These are phyloP conservation scores for Chelidonichthys spinosus DNA, from an alignment of 2,797 vertebrate species.

Conservation along the genomic window DNA sequence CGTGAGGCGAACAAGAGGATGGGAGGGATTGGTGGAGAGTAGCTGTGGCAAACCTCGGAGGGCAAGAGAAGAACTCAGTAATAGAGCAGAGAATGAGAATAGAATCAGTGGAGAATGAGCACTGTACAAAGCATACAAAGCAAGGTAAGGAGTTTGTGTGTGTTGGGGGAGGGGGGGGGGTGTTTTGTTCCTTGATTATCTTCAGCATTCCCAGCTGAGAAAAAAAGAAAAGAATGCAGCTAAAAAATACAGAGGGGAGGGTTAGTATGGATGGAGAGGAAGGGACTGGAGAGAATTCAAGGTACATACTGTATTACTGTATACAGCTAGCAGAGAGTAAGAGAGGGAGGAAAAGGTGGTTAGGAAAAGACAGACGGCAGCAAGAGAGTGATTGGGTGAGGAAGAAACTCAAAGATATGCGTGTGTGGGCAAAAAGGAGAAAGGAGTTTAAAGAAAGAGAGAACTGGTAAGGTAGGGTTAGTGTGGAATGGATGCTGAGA, in stretches of 20 bases:
- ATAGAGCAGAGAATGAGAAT: slow-evolving; percentile 37
- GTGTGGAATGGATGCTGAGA: background rate
- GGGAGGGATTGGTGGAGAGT: slow-evolving; percentile 13
- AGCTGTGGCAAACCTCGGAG: slow-evolving; percentile 28
- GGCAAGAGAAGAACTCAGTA: slow-evolving; percentile 26
- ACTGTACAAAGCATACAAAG: slow-evolving; percentile 28
- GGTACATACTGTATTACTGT: slow-evolving; percentile 3
- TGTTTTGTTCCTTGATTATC: slow-evolving; percentile 33
- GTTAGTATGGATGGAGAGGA: slow-evolving; percentile 12
- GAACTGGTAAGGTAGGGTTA: background rate
- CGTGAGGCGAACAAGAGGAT: slow-evolving; percentile 18
- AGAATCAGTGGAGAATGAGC: slow-evolving; percentile 28
- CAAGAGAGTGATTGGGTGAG: background rate
- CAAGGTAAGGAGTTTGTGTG: slow-evolving; percentile 8
- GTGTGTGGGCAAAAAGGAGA: background rate
- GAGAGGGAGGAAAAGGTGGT: background rate
- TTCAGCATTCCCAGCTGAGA: slow-evolving; percentile 22
- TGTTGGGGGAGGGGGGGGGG: slow-evolving; percentile 8
- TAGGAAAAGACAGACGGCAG: background rate
- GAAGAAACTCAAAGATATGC: background rate
- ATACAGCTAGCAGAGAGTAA: slow-evolving; percentile 5
- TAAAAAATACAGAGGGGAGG: slow-evolving; percentile 27
- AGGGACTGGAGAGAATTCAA: background rate
- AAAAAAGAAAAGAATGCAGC: slow-evolving; percentile 28
- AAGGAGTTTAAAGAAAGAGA: background rate